phyloP scores from a whole-genome alignment of 2,888 invertebrate species.

The Lasioglossum figueresi region DNA sequence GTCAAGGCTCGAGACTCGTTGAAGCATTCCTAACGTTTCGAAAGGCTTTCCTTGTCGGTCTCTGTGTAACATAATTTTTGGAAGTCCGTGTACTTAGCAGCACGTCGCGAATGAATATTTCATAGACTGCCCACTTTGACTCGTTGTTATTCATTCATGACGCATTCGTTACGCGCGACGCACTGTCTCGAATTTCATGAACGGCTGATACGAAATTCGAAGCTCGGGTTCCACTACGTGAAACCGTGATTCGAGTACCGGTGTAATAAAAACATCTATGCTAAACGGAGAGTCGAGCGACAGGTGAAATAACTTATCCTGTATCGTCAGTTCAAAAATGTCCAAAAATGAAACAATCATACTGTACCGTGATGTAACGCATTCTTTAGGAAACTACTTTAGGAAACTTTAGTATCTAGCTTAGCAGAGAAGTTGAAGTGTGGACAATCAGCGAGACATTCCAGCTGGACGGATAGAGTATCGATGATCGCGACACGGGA shows the following conservation, averaged over 20 bases:
- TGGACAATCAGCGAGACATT: not conserved
- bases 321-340: not conserved
- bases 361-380: not conserved
- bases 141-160: conserved; percentile 5
- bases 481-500: conserved; percentile 1
- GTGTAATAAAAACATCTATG: conserved; percentile 5
- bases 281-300: not conserved
- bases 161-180: not conserved
- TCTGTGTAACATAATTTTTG: not conserved
- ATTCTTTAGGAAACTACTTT: not conserved
- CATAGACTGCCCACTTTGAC: conserved; percentile 6
- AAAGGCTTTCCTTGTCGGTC: not conserved
- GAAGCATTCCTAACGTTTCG: not conserved
- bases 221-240: not conserved
- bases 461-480: not conserved
- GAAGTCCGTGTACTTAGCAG: not conserved
- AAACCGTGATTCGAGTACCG: not conserved
- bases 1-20: not conserved
- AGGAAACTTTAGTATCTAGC: no score
- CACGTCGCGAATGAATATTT: conserved; percentile 16
- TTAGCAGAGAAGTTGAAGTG: not conserved
- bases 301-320: not conserved
- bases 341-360: not conserved
- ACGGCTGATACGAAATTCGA: conserved; percentile 5
- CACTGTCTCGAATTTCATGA: conserved; percentile 6